Conservation (phyloP, 2,113 vertebrate species). For the Hippocampus zosterae region DNA sequence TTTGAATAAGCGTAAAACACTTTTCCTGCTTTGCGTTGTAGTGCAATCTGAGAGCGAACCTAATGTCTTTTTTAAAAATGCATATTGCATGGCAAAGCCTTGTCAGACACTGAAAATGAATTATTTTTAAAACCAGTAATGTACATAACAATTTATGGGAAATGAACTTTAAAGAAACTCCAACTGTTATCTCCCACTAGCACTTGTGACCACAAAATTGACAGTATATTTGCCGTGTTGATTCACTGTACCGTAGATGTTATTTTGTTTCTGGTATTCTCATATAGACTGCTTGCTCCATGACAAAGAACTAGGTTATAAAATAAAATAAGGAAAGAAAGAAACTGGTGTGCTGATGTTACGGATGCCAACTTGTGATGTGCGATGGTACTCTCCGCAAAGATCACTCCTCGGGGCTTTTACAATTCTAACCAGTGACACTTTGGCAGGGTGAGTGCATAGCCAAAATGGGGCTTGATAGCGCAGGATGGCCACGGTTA, state of each 20-base stretch:
- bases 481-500: no score
- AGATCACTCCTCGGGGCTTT: no score
- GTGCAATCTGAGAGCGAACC: slow-evolving; percentile 9
- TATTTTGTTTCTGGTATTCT: slow-evolving; percentile 42
- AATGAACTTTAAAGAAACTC: slow-evolving; percentile 44
- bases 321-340: no score
- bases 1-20: neutral
- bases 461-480: no score
- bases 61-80: slow-evolving; percentile 15
- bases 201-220: slow-evolving; percentile 44
- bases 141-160: slow-evolving; percentile 39
- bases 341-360: no score
- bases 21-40: slow-evolving; percentile 2
- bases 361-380: no score
- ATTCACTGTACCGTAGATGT: slow-evolving; percentile 33
- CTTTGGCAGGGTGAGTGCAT: no score
- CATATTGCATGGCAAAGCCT: slow-evolving; percentile 16
- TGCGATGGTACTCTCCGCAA: no score
- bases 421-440: neutral
- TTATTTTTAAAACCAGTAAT: slow-evolving; percentile 23
- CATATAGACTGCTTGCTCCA: slow-evolving; percentile 19
- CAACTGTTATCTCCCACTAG: slow-evolving; percentile 44
- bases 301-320: slow-evolving; percentile 2
- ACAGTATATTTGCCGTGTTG: slow-evolving; percentile 21
- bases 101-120: slow-evolving; percentile 36